Evolutionary conservation across 2,888 invertebrate genomes (phyloP).

Genomic region (Agrypnus murinus): DNA sequence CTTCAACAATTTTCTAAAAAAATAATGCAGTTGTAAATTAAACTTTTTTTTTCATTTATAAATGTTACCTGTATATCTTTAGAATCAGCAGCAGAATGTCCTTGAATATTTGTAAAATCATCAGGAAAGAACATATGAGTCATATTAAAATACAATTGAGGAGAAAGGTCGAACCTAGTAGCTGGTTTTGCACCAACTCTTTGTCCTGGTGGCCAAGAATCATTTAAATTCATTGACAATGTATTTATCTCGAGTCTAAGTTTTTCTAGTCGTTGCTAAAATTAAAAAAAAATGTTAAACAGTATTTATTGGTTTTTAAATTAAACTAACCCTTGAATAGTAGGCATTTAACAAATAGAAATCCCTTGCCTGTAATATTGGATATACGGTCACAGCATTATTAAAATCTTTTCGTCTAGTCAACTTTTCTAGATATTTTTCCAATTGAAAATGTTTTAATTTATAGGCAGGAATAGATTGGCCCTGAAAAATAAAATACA

Average conservation of each 20-base stretch:
- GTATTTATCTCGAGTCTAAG: slow-evolving; percentile 61
- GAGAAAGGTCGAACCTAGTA: slow-evolving; percentile 87
- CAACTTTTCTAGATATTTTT: slow-evolving; percentile 68
- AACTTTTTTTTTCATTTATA: too few relatives aligned
- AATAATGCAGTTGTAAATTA: neutral
- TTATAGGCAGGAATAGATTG: slow-evolving; percentile 66
- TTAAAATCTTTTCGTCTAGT: slow-evolving; percentile 71
- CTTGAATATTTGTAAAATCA: slow-evolving; percentile 82
- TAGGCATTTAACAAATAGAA: slow-evolving; percentile 84
- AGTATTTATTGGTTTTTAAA: neutral
- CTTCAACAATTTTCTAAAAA: slow-evolving; percentile 63
- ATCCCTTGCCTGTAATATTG: slow-evolving; percentile 76
- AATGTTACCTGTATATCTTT: slow-evolving; percentile 78
- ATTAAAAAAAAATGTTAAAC: neutral
- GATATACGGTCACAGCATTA: slow-evolving; percentile 78
- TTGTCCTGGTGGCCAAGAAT: slow-evolving; percentile 85
- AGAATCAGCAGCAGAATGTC: slow-evolving; percentile 78
- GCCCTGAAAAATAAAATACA: slow-evolving; percentile 62
- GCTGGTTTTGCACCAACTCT: slow-evolving; percentile 79
- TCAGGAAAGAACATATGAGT: slow-evolving; percentile 88
- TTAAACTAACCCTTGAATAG: slow-evolving; percentile 77
- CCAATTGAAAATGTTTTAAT: slow-evolving; percentile 71
- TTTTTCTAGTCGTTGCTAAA: slow-evolving; percentile 62
- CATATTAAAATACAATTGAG: slow-evolving; percentile 90
- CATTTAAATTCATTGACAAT: slow-evolving; percentile 62